Evolutionary conservation across 2,113 vertebrate genomes (phyloP).

Genomic region (Suncus etruscus): DNA sequence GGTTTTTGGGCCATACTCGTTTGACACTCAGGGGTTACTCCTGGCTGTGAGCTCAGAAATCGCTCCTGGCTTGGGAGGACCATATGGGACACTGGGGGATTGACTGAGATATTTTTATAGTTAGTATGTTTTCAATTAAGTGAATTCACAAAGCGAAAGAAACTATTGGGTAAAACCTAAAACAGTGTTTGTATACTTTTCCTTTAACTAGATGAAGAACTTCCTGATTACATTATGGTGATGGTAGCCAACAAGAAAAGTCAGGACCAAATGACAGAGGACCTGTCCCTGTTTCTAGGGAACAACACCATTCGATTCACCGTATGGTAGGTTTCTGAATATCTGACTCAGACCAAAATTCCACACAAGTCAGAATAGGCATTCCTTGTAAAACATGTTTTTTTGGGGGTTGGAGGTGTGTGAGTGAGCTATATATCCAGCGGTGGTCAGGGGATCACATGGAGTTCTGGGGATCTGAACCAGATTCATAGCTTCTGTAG

Average conservation of each 20-base stretch:
- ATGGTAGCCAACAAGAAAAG: constrained; percentile 99
- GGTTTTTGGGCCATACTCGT: too few relatives aligned
- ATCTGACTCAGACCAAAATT: constrained; percentile 41
- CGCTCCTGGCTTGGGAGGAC: too few relatives aligned
- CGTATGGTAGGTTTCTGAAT: constrained; percentile 89
- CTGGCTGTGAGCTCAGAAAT: too few relatives aligned
- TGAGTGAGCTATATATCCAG: too few relatives aligned
- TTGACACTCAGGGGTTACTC: too few relatives aligned
- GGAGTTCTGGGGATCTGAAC: too few relatives aligned
- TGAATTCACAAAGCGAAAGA: constrained; percentile 19
- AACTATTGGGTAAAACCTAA: constrained; percentile 65
- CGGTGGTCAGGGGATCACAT: too few relatives aligned
- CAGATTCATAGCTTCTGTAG: too few relatives aligned
- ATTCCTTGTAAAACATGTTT: not conserved
- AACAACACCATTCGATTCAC: constrained; percentile 98
- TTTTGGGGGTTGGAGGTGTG: too few relatives aligned
- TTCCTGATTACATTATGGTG: constrained; percentile 99
- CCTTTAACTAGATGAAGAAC: constrained; percentile 93
- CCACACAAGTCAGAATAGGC: constrained; percentile 28
- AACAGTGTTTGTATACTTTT: constrained; percentile 77
- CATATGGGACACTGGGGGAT: too few relatives aligned
- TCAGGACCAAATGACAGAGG: constrained; percentile 97
- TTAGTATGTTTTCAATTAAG: constrained; percentile 26
- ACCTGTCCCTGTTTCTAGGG: constrained; percentile 98
- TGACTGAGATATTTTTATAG: constrained; percentile 52